Conservation (phyloP, 2,888 invertebrate genomes). For the Baronia brevicornis region DNA sequence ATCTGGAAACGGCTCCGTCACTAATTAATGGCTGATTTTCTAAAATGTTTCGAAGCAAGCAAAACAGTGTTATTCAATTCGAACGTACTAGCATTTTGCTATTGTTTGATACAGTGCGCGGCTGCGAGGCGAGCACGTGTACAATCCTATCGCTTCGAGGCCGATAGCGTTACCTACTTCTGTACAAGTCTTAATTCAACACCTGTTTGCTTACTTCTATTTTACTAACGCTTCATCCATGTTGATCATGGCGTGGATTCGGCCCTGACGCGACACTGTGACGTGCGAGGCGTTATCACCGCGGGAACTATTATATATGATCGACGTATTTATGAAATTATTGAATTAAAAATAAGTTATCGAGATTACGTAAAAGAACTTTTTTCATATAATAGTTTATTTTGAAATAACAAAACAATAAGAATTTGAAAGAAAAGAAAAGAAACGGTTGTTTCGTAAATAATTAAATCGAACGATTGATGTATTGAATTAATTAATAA, state of each 20-base stretch:
- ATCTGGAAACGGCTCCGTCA: too few species aligned
- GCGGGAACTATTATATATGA: conserved; percentile 1
- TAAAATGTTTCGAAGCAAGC: conserved; percentile 18
- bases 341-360: too few species aligned
- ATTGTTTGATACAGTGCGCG: conserved; percentile 37
- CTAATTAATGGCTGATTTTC: conserved; percentile 11
- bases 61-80: conserved; percentile 34
- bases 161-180: conserved; percentile 36
- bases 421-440: too few species aligned
- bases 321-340: background rate
- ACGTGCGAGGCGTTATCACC: conserved; percentile 20
- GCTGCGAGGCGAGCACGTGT: conserved; percentile 35
- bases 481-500: too few species aligned
- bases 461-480: too few species aligned
- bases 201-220: conserved; percentile 29
- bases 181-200: conserved; percentile 24
- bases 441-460: too few species aligned
- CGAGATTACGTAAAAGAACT: too few species aligned
- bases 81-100: conserved; percentile 25
- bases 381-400: too few species aligned
- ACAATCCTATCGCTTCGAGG: conserved; percentile 26
- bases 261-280: conserved; percentile 22
- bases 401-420: too few species aligned
- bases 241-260: conserved; percentile 24
- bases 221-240: conserved; percentile 4